Base-by-base conservation (phyloP, 92 coral and sea anemone genomes). In the Phenganax subtilis region DNA sequence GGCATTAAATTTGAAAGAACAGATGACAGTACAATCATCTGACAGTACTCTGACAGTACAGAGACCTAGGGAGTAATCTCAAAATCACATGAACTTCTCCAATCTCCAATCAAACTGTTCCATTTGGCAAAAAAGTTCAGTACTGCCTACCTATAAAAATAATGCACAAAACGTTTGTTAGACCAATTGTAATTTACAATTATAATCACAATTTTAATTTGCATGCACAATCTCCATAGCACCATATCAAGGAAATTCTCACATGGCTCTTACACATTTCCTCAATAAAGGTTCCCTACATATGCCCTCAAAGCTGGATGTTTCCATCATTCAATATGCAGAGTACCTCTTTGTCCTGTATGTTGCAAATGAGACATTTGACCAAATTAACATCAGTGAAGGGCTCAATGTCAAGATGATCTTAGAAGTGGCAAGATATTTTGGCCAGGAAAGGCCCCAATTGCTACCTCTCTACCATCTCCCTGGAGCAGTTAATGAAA, bases 341-440 rank as follows among this genome's bases (percentile, higher is more conserved):
- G 81, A 76, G 31, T 60, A 76, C n/a, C 59, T 76, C 52, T 76
- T 76, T 29, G 61, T 54, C 65, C 55, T 76, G 37, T 58, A 76
- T 57, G 81, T 76, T 6, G 57, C 52, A 27, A 76, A 76, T 54
- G 68, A 59, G 37, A 76, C 81, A 57, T 56, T 25, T 17, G 81
- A 76, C 54, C 81, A 76, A 57, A 76, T 76, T 10, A 76, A 27
- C 61, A 57, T 76, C n/a, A 31, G 47, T 11, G 67, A 57, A 10
- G 28, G 14, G 52, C 55, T 76, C 4, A 58, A 76, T 12, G 47
- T 20, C 15, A 55, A 76, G 69, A 57, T 57, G 68, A 17, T 56
- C 81, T n/a, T 76, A 8, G 64, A 75, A 56, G 81, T 76, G 81
- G 31, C 66, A 28, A 58, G 37, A 17, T 20, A n/a, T 57, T 29